Conservation (phyloP, 2,797 vertebrate genomes). For the Sebastes nivosus region DNA sequence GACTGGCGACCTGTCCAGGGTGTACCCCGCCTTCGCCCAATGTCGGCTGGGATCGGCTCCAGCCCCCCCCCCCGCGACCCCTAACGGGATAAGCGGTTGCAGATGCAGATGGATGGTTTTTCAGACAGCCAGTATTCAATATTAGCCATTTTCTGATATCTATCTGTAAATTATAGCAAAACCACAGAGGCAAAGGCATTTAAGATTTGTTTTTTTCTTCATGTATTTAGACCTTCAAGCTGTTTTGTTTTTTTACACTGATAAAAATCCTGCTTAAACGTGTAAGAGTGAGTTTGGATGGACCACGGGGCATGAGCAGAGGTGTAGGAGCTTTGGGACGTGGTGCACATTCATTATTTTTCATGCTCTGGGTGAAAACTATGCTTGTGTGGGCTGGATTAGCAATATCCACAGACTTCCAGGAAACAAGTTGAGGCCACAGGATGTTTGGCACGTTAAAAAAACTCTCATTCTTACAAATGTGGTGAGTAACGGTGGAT, state of each 20-base stretch:
- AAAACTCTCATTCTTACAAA: background rate
- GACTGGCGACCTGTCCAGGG: no score
- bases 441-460: conserved; percentile 11
- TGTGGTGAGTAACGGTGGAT: background rate
- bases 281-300: conserved; percentile 51
- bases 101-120: background rate
- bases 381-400: conserved; percentile 56
- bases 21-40: no score
- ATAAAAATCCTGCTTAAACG: conserved; percentile 59
- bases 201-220: conserved; percentile 9
- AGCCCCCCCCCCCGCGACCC: no score
- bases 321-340: conserved; percentile 65
- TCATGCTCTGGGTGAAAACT: conserved; percentile 56
- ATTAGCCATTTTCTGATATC: conserved; percentile 12
- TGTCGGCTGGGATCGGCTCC: no score
- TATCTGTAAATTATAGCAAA: conserved; percentile 19
- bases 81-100: no score
- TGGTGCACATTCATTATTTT: conserved; percentile 59
- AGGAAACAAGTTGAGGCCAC: conserved; percentile 40
- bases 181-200: conserved; percentile 26
- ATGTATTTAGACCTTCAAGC: conserved; percentile 43
- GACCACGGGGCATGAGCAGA: conserved; percentile 59
- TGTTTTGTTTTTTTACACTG: conserved; percentile 41
- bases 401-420: conserved; percentile 39
- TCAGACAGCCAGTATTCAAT: background rate